Conservation (phyloP, 2,888 invertebrate genomes). For the Tanaodytes sp. region DNA sequence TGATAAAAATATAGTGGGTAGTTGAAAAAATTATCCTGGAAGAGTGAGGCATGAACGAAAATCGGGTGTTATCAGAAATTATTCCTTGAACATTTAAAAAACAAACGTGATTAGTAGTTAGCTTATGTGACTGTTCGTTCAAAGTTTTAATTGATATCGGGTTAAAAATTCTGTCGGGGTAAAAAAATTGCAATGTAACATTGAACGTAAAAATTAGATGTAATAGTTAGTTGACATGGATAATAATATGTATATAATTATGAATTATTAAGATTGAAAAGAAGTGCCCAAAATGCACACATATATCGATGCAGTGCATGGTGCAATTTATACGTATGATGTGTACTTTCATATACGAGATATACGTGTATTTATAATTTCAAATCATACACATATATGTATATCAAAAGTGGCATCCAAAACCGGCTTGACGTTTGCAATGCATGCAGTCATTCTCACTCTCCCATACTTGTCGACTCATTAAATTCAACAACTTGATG, state of each 20-base stretch:
- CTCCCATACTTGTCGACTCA: conserved; percentile 68
- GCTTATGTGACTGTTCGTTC: too few relatives aligned
- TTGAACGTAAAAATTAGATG: conserved; percentile 57
- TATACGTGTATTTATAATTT: conserved; percentile 23
- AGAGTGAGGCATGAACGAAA: too few relatives aligned
- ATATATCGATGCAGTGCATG: conserved; percentile 73
- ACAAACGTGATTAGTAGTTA: too few relatives aligned
- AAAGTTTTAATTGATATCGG: too few relatives aligned
- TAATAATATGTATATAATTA: conserved; percentile 37
- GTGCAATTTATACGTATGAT: conserved; percentile 72
- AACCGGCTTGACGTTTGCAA: conserved; percentile 71
- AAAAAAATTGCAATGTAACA: too few relatives aligned
- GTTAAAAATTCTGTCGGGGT: too few relatives aligned
- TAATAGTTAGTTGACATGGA: conserved; percentile 10
- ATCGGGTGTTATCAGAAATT: too few relatives aligned
- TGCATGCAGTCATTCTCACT: conserved; percentile 73
- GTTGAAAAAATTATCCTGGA: too few relatives aligned
- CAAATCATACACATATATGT: conserved; percentile 45
- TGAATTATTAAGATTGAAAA: conserved; percentile 71
- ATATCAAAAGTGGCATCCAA: conserved; percentile 70
- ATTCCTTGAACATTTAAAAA: too few relatives aligned
- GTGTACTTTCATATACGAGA: conserved; percentile 68
- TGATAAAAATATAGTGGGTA: too few relatives aligned
- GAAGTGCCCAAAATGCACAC: conserved; percentile 73
- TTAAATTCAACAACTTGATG: conserved; percentile 1